Percentiles rank a stretch among this genome's conserved stretches.
Conservation (phyloP, 1,140 invertebrate species). For the Drosophila melanogaster region Release_6_plus_ISO1_MT NT_033777.3:13732001-13732500, state of each 20-base stretch:
- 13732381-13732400: not conserved
- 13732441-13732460: conserved; percentile 75
- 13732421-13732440: conserved; percentile 40
- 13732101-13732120: conserved; percentile 60
- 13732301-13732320: conserved; percentile 45
- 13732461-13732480: conserved; percentile 65
- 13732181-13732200: conserved; percentile 31
- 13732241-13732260: conserved; percentile 69
- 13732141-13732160: conserved; percentile 4
- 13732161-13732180: conserved; percentile 60
- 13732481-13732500: conserved; percentile 50
- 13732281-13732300: conserved; percentile 29
- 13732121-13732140: conserved; percentile 34
- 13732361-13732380: conserved; percentile 14
- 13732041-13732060: conserved; percentile 1
- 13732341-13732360: conserved; percentile 64
- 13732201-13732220: not conserved
- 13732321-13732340: conserved; percentile 42
- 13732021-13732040: not conserved
- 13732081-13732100: conserved; percentile 75
- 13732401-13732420: conserved; percentile 1
- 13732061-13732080: conserved; percentile 46
- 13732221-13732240: conserved; percentile 59
- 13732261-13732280: conserved; percentile 69
- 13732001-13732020: not conserved